Evolutionary conservation across 2,888 invertebrate species (phyloP).

Genomic region (Cheiracanthium punctorium): DNA sequence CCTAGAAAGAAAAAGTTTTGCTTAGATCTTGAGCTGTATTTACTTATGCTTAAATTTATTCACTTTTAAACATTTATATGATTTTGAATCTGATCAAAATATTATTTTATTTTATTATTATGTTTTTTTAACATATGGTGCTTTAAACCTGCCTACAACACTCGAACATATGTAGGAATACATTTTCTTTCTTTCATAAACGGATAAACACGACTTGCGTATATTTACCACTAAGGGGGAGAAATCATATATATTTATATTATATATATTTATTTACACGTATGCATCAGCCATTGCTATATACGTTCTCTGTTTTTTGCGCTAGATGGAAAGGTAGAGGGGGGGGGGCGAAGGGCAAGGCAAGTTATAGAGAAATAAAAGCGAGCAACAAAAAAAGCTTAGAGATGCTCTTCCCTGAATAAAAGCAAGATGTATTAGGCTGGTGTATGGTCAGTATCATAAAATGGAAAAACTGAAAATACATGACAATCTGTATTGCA

Average conservation of each 20-base stretch:
- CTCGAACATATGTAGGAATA: neutral
- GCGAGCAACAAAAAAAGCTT: neutral
- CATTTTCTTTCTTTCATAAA: neutral
- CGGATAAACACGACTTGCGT: neutral
- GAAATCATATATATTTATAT: neutral
- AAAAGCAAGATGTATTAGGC: conserved; percentile 55
- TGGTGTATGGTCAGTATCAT: conserved; percentile 67
- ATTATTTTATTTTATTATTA: neutral
- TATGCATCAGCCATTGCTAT: neutral
- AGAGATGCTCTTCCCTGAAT: neutral
- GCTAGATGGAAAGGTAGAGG: neutral
- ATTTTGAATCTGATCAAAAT: neutral
- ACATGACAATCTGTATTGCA: conserved; percentile 67
- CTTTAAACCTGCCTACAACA: neutral
- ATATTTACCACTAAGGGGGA: neutral
- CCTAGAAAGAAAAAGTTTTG: too few species aligned
- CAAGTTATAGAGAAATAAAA: neutral
- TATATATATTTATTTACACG: conserved; percentile 1
- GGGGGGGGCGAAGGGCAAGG: neutral
- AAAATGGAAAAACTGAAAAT: conserved; percentile 68
- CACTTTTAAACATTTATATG: conserved; percentile 10
- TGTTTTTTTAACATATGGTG: neutral
- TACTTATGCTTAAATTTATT: neutral
- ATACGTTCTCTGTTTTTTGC: neutral
- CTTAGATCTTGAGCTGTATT: neutral